phyloP scores from a whole-genome alignment of 2,797 vertebrate genomes.

The Crax fasciolata region DNA sequence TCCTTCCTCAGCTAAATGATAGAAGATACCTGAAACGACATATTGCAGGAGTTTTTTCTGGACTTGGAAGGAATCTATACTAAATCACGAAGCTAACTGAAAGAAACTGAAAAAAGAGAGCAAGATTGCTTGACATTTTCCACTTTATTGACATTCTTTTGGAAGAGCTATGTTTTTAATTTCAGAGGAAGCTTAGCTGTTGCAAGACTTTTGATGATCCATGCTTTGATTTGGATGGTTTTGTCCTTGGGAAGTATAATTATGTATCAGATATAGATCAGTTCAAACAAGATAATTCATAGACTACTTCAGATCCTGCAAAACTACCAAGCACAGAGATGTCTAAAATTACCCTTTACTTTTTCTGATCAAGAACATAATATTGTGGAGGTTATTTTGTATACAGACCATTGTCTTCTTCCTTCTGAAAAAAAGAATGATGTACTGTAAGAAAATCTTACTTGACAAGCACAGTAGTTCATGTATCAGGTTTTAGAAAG shows the following conservation, averaged over 20 bases:
- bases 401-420: constrained; percentile 62
- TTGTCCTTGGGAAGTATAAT: constrained; percentile 83
- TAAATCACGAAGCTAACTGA: constrained; percentile 31
- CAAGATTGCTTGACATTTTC: constrained; percentile 42
- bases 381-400: constrained; percentile 68
- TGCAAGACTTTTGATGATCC: constrained; percentile 66
- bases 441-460: constrained; percentile 47
- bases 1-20: background rate
- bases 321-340: constrained; percentile 82
- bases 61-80: background rate
- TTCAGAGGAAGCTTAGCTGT: constrained; percentile 46
- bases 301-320: constrained; percentile 73
- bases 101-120: constrained; percentile 34
- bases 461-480: constrained; percentile 36
- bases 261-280: constrained; percentile 82
- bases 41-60: constrained; percentile 23
- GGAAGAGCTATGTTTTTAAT: constrained; percentile 74
- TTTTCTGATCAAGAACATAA: constrained; percentile 73
- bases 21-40: background rate
- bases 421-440: constrained; percentile 50
- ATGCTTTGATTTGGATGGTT: constrained; percentile 84
- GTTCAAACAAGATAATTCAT: constrained; percentile 81
- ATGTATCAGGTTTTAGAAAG: constrained; percentile 20
- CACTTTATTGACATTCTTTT: constrained; percentile 47
- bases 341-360: constrained; percentile 82